phyloP scores from a whole-genome alignment of 2,113 vertebrate genomes.

The Notarius quadriscutis region DNA sequence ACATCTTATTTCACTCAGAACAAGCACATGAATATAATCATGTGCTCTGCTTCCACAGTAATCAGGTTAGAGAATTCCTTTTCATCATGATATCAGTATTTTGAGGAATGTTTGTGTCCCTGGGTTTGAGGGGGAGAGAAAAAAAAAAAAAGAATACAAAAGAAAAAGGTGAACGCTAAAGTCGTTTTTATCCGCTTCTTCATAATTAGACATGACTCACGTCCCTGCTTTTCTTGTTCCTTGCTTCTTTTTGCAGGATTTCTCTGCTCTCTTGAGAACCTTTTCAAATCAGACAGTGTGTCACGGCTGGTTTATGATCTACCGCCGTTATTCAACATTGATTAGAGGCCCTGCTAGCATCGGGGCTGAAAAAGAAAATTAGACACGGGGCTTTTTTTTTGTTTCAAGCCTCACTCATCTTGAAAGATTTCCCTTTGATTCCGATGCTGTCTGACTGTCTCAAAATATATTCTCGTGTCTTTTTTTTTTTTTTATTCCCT shows the following conservation, averaged over 20 bases:
- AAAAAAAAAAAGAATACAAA: not conserved
- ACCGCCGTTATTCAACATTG: not conserved
- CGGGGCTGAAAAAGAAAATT: not conserved
- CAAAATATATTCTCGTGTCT: not conserved
- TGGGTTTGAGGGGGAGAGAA: not conserved
- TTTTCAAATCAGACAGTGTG: not conserved
- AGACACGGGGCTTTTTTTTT: not conserved
- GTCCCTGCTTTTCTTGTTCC: not conserved
- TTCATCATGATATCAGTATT: not conserved
- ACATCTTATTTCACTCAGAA: too few species aligned
- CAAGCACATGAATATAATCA: not conserved
- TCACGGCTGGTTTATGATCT: not conserved
- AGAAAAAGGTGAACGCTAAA: not conserved
- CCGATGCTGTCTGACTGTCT: not conserved
- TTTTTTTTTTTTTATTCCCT: not conserved
- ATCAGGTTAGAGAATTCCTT: not conserved
- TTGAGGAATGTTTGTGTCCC: not conserved
- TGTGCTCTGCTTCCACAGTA: not conserved
- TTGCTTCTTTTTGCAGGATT: not conserved
- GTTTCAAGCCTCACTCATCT: not conserved
- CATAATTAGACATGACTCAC: not conserved
- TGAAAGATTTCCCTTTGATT: slow-evolving; percentile 5
- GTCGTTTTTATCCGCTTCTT: not conserved
- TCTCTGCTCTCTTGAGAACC: not conserved
- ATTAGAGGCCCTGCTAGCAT: not conserved